Evolutionary conservation across 2,797 vertebrate species (phyloP), one percentile per base, ranked within the genome.

Genomic region (Podargus strigoides): DNA sequence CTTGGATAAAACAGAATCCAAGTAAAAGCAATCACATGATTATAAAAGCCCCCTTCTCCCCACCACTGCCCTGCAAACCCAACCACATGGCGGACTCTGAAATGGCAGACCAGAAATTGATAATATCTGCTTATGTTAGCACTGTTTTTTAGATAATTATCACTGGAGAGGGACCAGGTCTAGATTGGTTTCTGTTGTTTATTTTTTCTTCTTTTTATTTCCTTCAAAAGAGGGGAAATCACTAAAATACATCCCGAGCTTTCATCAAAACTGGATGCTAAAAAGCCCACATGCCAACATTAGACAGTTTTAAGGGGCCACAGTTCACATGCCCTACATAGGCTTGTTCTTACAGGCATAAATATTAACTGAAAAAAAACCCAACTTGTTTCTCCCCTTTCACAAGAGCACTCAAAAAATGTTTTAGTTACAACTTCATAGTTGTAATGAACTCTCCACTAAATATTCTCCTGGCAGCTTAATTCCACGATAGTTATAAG

Each of bases 41-140:
- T 76, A 50, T 53, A 34, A 8, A 78, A 63, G 23, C 24, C 20
- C 2, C 18, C 20, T 55, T 58, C 44, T 46, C 8, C 16, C 32
- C 11, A 7, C 10, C 34, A 59, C 26, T 0, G 0, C 15, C n/a
- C 42, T 4, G 1, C 59, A 86, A 76, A 88, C 30, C 15, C 17
- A 90, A 37, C n/a, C 30, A 59, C 32, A 83, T 26, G 22, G 2
- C 58, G 34, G 4, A 20, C 12, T 69, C 60, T 66, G 47, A 73
- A 79, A 92, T 27, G 58, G 30, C 32, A 49, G 8, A 64, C 23
- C 18, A 87, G 16, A 52, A 78, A 55, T 7, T 30, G 34, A 20
- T 49, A 95, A 8, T 73, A 66, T 49, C 28, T 73, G 55, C 46
- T 74, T 85, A 73, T 4, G 9, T 47, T 53, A 69, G 68, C 59